phyloP scores from a whole-genome alignment of 2,888 invertebrate species.

The Drosophila nigritarsus region DNA sequence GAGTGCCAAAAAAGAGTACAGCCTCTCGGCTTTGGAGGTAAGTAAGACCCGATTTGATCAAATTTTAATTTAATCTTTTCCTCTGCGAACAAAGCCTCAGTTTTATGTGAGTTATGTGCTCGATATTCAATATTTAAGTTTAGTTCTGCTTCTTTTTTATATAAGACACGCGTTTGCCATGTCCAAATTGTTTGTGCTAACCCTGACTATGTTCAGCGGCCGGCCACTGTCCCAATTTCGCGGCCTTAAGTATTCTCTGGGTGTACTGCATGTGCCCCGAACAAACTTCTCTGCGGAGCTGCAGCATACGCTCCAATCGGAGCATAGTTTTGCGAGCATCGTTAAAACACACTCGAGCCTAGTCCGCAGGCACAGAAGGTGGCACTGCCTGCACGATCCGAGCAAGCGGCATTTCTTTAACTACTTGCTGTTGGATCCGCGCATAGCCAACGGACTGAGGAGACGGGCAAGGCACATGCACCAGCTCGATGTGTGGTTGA shows the following conservation, averaged over 20 bases:
- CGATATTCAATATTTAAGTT: constrained; percentile 14
- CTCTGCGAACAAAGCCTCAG: not conserved
- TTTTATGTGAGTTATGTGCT: constrained; percentile 12
- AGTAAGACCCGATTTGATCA: not conserved
- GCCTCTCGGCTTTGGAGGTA: constrained; percentile 92
- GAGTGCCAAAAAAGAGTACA: constrained; percentile 87
- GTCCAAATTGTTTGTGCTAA: constrained; percentile 58
- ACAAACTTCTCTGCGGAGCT: constrained; percentile 58
- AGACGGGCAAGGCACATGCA: constrained; percentile 53
- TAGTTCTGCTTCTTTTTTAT: not conserved
- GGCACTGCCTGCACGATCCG: constrained; percentile 38
- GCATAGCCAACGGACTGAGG: constrained; percentile 51
- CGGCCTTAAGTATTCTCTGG: constrained; percentile 47
- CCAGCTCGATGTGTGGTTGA: constrained; percentile 88
- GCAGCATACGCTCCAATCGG: constrained; percentile 50
- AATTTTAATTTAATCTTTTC: not conserved
- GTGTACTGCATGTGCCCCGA: constrained; percentile 35
- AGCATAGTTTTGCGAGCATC: constrained; percentile 38
- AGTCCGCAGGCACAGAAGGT: constrained; percentile 34
- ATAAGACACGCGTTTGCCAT: constrained; percentile 17
- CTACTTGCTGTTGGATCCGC: constrained; percentile 67
- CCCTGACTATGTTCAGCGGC: not conserved
- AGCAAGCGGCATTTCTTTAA: constrained; percentile 49
- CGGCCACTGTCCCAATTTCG: constrained; percentile 25
- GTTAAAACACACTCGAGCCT: constrained; percentile 31